Evolutionary conservation across 2,113 vertebrate species (phyloP).

Genomic region (Myrmophylax atrothorax): DNA sequence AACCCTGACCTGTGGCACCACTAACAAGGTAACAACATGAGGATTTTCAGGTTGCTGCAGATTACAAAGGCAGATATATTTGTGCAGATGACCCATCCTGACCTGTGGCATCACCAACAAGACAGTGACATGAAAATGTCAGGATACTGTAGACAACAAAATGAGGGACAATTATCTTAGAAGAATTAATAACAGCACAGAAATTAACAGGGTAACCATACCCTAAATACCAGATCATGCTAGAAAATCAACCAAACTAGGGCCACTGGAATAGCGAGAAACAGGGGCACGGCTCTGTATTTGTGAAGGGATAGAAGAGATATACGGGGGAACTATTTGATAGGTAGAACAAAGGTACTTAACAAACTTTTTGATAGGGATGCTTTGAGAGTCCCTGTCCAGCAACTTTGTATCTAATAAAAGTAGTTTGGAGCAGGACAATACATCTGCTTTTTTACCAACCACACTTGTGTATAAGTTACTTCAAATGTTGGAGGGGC

Average conservation of each 20-base stretch:
- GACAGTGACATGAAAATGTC: background rate
- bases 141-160: background rate
- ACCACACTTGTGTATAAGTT: rapidly evolving
- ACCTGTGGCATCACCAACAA: background rate
- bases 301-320: background rate
- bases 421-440: background rate
- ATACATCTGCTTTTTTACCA: background rate
- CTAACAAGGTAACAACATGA: background rate
- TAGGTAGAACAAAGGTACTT: background rate
- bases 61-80: background rate
- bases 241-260: background rate
- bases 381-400: background rate
- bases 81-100: background rate
- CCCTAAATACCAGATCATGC: background rate
- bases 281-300: background rate
- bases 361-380: background rate
- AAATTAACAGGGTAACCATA: background rate
- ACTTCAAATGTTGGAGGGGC: background rate
- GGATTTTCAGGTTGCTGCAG: background rate
- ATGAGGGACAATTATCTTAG: rapidly evolving
- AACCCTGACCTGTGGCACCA: background rate
- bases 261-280: background rate
- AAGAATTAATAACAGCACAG: background rate
- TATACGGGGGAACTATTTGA: background rate
- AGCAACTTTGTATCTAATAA: background rate